Base-by-base conservation (phyloP, 2,797 vertebrate genomes). In the Oreortyx pictus region DNA sequence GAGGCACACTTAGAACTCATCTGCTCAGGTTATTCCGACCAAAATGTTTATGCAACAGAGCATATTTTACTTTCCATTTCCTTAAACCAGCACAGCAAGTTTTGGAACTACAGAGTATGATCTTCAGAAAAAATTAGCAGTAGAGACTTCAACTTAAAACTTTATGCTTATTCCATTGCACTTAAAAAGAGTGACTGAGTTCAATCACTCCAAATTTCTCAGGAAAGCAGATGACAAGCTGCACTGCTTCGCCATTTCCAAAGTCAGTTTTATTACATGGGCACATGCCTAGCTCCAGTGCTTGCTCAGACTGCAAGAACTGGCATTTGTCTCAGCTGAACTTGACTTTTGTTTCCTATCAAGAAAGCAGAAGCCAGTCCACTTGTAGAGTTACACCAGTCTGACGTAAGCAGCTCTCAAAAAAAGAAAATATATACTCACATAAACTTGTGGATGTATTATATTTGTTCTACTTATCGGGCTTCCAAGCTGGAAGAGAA, bases 371-470 rank as follows among this genome's bases (percentile, higher is more conserved):
- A 91, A 64, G 24, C 3, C 68, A 56, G 11, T 4, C 73, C 29
- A 46, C 22, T 65, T 50, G 14, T 3, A 61, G 35, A 80, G 29
- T 47, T 78, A 65, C 5, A 7, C 50, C 31, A 39, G 5, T 52
- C 47, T 81, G 33, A 85, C 16, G 61, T 59, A 57, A 46, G 13
- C 5, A 74, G 23, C 20, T 89, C 23, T 75, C 39, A 70, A 70
- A 85, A 79, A 54, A 54, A 6, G 12, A 86, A 93, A 90, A 82
- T 25, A 46, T 56, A 83, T 96, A 98, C 99, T 98, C 96, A 99
- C 99, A 4, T 99, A 99, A 96, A 99, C 99, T 90, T 99, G 99
- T 5, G 99, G 99, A 95, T 99, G 99, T 92, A 99, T 99, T 90
- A 99, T 99, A 94, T 99, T 99, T 86, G 99, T 99, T 96, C 98